These are phyloP conservation scores for Ibycter americanus DNA, from an alignment of 2,797 vertebrate genomes.

Conservation along the genomic window DNA sequence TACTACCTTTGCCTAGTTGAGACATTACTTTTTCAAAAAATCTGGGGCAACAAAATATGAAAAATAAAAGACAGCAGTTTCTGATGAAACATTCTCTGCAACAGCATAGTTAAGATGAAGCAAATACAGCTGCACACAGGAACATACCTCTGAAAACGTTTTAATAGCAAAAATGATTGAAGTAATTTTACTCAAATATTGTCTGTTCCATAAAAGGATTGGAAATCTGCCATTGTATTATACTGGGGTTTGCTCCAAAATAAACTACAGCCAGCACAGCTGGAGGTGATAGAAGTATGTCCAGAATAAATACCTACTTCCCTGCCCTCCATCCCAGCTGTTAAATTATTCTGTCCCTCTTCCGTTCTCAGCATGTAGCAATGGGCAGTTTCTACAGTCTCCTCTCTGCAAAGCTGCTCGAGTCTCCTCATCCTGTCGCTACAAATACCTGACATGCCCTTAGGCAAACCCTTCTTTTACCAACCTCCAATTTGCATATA, in stretches of 20 bases:
- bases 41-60: not conserved
- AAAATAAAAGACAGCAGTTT: not conserved
- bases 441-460: not conserved
- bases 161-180: not conserved
- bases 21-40: not conserved
- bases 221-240: not conserved
- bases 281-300: conserved; percentile 2
- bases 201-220: not conserved
- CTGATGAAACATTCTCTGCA: not conserved
- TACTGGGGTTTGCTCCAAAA: not conserved
- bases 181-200: not conserved
- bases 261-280: conserved; percentile 15
- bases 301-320: conserved; percentile 16
- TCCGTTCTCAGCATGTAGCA: not conserved
- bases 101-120: not conserved
- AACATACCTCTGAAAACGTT: not conserved
- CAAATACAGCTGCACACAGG: not conserved
- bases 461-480: not conserved
- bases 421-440: not conserved
- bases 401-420: not conserved
- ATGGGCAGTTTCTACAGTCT: not conserved
- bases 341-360: not conserved
- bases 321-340: not conserved
- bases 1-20: not conserved
- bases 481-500: not conserved